Percentiles rank a stretch among this genome's conserved stretches.
phyloP scores from a whole-genome alignment of 2,888 invertebrate genomes.

The Serrognathus titanus region DNA sequence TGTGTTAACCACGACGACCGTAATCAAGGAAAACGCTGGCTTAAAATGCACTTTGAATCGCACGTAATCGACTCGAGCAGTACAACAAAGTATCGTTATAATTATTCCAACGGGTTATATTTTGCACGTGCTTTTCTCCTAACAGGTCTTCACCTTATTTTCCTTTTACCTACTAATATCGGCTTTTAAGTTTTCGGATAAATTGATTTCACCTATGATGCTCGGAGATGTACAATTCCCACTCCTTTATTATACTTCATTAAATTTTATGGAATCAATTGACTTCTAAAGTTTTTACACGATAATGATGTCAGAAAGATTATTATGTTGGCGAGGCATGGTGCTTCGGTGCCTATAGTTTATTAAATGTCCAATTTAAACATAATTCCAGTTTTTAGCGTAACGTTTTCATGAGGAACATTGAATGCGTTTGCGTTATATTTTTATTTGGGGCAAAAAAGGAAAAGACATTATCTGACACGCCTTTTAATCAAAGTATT shows the following conservation, averaged over 20 bases:
- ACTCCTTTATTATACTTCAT: constrained; percentile 12
- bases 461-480: too few relatives aligned
- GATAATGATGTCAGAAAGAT: constrained; percentile 7
- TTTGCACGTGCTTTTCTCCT: constrained; percentile 8
- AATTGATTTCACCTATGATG: not conserved
- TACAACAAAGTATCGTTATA: constrained; percentile 4
- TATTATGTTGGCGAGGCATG: not conserved
- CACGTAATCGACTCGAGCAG: constrained; percentile 21
- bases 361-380: constrained; percentile 2
- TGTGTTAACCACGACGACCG: constrained; percentile 28
- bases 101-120: constrained; percentile 8
- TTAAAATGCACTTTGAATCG: constrained; percentile 20
- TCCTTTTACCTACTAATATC: not conserved
- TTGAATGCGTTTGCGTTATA: too few relatives aligned
- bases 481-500: too few relatives aligned
- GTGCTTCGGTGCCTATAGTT: not conserved
- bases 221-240: not conserved
- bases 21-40: constrained; percentile 24
- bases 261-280: constrained; percentile 18
- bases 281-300: constrained; percentile 7
- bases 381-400: not conserved
- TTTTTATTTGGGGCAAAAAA: too few relatives aligned
- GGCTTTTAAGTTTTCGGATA: not conserved
- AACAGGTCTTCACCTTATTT: not conserved
- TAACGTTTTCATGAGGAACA: not conserved